phyloP scores from a whole-genome alignment of 2,113 vertebrate species.

The Passer domesticus region DNA sequence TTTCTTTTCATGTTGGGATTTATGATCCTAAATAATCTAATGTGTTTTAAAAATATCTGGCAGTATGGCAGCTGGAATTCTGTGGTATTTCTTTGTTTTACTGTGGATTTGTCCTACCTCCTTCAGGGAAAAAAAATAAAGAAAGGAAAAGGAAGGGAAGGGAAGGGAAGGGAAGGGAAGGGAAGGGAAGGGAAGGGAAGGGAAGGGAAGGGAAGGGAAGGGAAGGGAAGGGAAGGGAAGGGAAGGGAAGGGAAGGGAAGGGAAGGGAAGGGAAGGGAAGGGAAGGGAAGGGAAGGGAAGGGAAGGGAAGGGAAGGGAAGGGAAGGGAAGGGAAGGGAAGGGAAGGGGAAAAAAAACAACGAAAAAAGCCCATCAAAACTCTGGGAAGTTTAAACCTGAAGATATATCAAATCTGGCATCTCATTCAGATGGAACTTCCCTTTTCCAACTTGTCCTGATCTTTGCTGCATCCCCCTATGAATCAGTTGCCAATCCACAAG shows the following conservation, averaged over 20 bases:
- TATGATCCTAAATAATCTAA: neutral
- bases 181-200: too few relatives aligned
- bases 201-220: neutral
- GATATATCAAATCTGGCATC: neutral
- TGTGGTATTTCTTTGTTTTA: neutral
- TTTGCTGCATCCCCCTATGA: neutral
- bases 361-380: rapidly evolving
- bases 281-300: too few relatives aligned
- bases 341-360: rapidly evolving
- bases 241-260: neutral
- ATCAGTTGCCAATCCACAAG: neutral
- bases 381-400: neutral
- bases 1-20: neutral
- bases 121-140: rapidly evolving
- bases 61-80: neutral
- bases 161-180: rapidly evolving
- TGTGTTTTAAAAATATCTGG: neutral
- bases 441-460: neutral
- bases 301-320: neutral
- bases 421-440: neutral
- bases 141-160: neutral
- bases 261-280: neutral
- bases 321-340: neutral
- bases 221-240: neutral
- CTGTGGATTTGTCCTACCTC: neutral